Conservation (phyloP, 2,888 invertebrate genomes). For the Drosophila diplacantha region DNA sequence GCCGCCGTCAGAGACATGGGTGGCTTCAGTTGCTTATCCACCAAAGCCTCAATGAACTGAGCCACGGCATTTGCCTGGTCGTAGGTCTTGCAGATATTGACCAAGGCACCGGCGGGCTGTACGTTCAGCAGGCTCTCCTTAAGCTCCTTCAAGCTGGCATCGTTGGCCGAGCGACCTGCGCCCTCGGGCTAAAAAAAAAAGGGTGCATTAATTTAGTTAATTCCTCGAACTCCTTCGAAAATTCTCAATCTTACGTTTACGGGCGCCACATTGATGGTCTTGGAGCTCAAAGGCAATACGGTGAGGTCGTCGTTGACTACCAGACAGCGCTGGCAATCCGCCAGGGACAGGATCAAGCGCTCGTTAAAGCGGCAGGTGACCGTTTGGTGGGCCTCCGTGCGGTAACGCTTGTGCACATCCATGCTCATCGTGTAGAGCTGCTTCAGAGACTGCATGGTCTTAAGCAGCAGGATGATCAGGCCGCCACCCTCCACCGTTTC, state of each 20-base stretch:
- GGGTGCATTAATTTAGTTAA: neutral
- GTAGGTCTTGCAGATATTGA: constrained; percentile 92
- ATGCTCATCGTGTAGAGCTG: constrained; percentile 97
- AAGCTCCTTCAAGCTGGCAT: constrained; percentile 84
- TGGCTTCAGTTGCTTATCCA: constrained; percentile 90
- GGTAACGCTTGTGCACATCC: constrained; percentile 96
- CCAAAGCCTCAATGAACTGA: constrained; percentile 95
- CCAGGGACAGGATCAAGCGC: constrained; percentile 92
- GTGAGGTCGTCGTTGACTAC: constrained; percentile 96
- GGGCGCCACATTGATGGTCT: constrained; percentile 88
- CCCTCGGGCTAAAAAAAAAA: constrained; percentile 60
- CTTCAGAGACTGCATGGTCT: constrained; percentile 90
- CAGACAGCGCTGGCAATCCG: constrained; percentile 91
- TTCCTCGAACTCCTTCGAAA: rapidly evolving
- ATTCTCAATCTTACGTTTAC: constrained; percentile 78
- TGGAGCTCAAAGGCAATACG: constrained; percentile 94
- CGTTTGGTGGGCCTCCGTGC: constrained; percentile 96
- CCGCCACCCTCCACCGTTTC: constrained; percentile 99
- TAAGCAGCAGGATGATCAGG: constrained; percentile 92
- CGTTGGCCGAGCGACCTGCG: constrained; percentile 77
- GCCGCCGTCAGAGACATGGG: constrained; percentile 97
- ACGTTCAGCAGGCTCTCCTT: constrained; percentile 92
- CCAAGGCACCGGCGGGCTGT: constrained; percentile 92
- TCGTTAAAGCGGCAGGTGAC: constrained; percentile 97
- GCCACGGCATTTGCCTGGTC: constrained; percentile 96